Conservation (phyloP, 30 jellyfish, hydroid and myxozoan genomes). For the Hydractinia echinata region DNA sequence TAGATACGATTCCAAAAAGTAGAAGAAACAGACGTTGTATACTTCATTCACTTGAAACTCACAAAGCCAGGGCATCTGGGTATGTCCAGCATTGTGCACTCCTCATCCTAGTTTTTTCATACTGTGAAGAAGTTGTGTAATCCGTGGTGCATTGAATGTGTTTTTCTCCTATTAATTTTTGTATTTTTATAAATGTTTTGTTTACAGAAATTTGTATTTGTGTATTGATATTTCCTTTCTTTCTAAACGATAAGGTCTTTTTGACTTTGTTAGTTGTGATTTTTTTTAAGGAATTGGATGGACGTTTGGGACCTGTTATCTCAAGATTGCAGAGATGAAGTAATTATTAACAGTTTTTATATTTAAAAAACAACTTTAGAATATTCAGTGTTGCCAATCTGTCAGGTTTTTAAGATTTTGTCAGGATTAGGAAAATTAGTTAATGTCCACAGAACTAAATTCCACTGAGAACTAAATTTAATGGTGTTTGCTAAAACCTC, state of each 20-base stretch:
- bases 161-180: too few species aligned
- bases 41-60: slow-evolving; percentile 93
- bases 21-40: slow-evolving; percentile 87
- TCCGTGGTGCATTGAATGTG: background rate
- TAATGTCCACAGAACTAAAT: too few species aligned
- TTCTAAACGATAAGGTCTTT: too few species aligned
- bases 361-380: background rate
- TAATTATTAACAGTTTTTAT: slow-evolving; percentile 11
- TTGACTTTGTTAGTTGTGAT: too few species aligned
- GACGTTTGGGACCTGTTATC: slow-evolving; percentile 97
- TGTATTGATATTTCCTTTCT: background rate
- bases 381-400: slow-evolving; percentile 1
- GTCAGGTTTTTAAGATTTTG: background rate
- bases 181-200: too few species aligned
- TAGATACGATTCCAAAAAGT: slow-evolving; percentile 93
- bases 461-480: too few species aligned
- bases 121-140: too few species aligned
- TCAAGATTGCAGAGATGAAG: slow-evolving; percentile 99
- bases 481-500: too few species aligned
- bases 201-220: too few species aligned
- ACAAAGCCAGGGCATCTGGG: slow-evolving; percentile 96
- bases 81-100: background rate
- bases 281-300: slow-evolving; percentile 79
- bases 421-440: too few species aligned
- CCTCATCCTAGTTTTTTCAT: too few species aligned